Base-by-base conservation (phyloP, 1,140 invertebrate genomes). In the Euwallacea fornicatus region DNA sequence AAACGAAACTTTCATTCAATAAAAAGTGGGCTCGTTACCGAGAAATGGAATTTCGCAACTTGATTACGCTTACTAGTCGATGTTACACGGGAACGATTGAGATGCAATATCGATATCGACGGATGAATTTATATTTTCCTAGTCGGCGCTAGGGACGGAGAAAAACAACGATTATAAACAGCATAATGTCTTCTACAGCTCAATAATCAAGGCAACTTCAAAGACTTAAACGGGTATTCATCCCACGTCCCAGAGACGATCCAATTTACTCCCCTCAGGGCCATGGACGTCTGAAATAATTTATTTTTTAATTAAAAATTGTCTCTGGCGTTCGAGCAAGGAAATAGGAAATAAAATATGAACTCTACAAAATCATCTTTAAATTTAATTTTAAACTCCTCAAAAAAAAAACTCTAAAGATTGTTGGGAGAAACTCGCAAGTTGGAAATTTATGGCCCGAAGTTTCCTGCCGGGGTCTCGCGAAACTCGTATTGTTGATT, bases 291-390 rank as follows among this genome's bases (percentile, higher is more conserved):
- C 10, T 10, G 42, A 61, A 64, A 64, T 64, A 64, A 64, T 50
- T 46, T 50, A 64, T 13, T 46, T 64, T 50, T 64, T 64, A 64
- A 64, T 64, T 64, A 64, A 64, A 64, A 64, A 64, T 64, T 64
- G 54, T 56, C 54, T 56, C 11, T 21, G 16, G 16, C 54, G 54
- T 56, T 16, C 46, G 46, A 50, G 54, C 16, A 56, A 56, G n/a
- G 16, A 56, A 56, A 56, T 16, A 16, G 8, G 54, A 56, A 56
- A 56, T 56, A 56, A 56, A 15, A 21, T 15, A 56, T 56, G 11
- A 56, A 56, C n/a, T 56, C 54, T 16, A 21, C 46, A 10, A 50
- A 50, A 10, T 50, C 46, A 50, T 50, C 46, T 50, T 50, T 50
- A 50, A 50, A 50, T 50, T 50, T 50, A 50, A 50, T 50, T 50